Evolutionary conservation across 2,113 vertebrate species (phyloP).

Genomic region (Chamaea fasciata): DNA sequence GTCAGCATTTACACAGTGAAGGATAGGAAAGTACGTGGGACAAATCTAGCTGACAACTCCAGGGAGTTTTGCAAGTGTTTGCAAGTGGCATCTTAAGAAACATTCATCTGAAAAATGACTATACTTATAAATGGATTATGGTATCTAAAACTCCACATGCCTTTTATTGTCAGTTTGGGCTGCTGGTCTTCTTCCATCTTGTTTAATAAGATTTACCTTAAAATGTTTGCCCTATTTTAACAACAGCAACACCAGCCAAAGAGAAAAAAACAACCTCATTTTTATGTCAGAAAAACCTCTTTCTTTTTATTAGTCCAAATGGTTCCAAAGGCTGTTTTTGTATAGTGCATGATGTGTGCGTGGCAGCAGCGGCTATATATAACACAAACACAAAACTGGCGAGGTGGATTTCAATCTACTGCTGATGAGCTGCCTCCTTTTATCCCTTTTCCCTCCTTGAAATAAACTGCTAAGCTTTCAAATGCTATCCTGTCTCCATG

Average conservation of each 20-base stretch:
- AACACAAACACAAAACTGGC: background rate
- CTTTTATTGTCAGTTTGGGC: background rate
- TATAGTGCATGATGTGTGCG: background rate
- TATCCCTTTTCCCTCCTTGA: background rate
- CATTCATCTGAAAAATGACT: background rate
- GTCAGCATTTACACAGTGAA: background rate
- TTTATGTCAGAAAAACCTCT: background rate
- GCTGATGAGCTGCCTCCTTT: background rate
- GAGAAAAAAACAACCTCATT: background rate
- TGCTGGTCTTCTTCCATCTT: background rate
- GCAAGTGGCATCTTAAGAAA: constrained; percentile 49
- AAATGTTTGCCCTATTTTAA: constrained; percentile 7
- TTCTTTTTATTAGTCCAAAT: background rate
- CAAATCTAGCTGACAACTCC: constrained; percentile 23
- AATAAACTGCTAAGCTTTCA: constrained; percentile 37
- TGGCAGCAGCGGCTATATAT: background rate
- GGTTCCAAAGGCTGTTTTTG: background rate
- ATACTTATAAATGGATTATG: constrained; percentile 32
- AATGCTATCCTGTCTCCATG: background rate
- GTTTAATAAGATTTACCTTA: constrained; percentile 9
- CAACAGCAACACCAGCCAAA: background rate
- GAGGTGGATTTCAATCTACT: background rate
- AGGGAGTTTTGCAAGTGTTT: constrained; percentile 27
- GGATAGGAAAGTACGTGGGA: background rate
- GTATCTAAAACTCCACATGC: constrained; percentile 8